phyloP scores from a whole-genome alignment of 2,888 invertebrate genomes.

The Oeneis ivallda region DNA sequence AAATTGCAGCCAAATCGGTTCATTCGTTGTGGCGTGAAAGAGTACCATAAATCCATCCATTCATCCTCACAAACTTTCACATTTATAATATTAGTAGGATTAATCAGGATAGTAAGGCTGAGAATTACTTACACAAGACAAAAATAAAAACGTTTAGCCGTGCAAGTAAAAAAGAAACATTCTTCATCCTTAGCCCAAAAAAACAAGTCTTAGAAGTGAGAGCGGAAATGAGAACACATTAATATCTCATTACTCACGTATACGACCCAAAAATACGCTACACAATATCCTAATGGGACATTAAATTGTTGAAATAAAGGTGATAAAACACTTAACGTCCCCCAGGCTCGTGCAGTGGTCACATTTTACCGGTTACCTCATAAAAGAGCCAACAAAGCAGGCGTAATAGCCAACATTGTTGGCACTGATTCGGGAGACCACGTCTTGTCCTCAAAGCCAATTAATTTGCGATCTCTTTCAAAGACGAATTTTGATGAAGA shows the following conservation, averaged over 20 bases:
- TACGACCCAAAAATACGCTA: slow-evolving; percentile 27
- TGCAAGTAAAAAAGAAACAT: neutral
- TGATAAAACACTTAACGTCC: slow-evolving; percentile 38
- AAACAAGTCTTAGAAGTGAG: neutral
- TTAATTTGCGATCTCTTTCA: neutral
- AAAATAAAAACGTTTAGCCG: neutral
- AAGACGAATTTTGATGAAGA: too few relatives aligned
- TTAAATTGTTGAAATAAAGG: slow-evolving; percentile 38
- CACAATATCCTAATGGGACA: slow-evolving; percentile 38
- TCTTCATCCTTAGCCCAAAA: neutral
- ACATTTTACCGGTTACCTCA: slow-evolving; percentile 10
- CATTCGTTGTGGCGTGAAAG: too few relatives aligned
- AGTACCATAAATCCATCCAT: too few relatives aligned
- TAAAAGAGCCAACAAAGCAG: slow-evolving; percentile 12
- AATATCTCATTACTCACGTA: slow-evolving; percentile 32
- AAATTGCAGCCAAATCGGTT: too few relatives aligned
- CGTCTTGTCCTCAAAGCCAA: neutral
- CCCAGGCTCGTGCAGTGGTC: slow-evolving; percentile 21
- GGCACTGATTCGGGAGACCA: neutral
- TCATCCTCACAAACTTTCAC: too few relatives aligned
- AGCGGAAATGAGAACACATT: slow-evolving; percentile 19
- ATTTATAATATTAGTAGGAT: neutral
- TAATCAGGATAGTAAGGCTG: too few relatives aligned
- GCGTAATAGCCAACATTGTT: slow-evolving; percentile 4
- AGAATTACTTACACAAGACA: too few relatives aligned